Evolutionary conservation across 1,140 invertebrate genomes (phyloP).

Genomic region (Drosophila baimaii): DNA sequence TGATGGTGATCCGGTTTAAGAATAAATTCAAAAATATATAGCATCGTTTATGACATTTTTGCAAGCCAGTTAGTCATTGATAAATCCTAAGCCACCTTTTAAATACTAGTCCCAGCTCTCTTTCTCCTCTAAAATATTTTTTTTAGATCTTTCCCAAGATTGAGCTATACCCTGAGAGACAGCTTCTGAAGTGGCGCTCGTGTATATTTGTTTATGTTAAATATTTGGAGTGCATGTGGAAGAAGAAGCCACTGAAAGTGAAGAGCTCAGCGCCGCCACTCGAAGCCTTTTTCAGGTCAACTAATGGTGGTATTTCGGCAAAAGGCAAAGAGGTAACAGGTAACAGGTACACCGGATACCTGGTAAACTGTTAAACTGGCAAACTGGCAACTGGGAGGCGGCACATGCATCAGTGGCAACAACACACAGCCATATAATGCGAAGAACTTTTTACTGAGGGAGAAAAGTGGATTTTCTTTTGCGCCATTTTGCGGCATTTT

Average conservation of each 20-base stretch:
- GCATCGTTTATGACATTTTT: neutral
- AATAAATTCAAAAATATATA: neutral
- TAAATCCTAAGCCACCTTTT: neutral
- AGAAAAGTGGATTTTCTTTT: conserved; percentile 77
- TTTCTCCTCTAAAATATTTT: neutral
- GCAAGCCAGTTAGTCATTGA: no score
- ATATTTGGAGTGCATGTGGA: conserved; percentile 68
- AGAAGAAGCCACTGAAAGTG: conserved; percentile 40
- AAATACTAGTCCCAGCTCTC: no score
- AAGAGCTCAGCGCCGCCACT: conserved; percentile 48
- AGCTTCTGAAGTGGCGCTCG: conserved; percentile 57
- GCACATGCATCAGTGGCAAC: conserved; percentile 41
- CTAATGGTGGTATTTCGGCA: conserved; percentile 72
- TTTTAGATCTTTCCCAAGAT: neutral
- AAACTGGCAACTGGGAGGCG: conserved; percentile 14
- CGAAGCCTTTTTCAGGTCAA: conserved; percentile 68
- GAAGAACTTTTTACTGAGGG: conserved; percentile 64
- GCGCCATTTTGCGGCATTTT: conserved; percentile 74
- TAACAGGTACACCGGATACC: neutral
- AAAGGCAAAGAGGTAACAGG: conserved; percentile 43
- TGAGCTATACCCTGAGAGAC: neutral
- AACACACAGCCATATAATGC: conserved; percentile 47
- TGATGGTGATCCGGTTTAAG: conserved; percentile 3
- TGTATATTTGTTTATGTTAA: conserved; percentile 76
- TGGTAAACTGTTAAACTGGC: conserved; percentile 2